Percentiles rank a stretch among this genome's conserved stretches.
These are phyloP conservation scores for Anorthoa munda DNA, from an alignment of 2,888 invertebrate species.

Conservation along the genomic window DNA sequence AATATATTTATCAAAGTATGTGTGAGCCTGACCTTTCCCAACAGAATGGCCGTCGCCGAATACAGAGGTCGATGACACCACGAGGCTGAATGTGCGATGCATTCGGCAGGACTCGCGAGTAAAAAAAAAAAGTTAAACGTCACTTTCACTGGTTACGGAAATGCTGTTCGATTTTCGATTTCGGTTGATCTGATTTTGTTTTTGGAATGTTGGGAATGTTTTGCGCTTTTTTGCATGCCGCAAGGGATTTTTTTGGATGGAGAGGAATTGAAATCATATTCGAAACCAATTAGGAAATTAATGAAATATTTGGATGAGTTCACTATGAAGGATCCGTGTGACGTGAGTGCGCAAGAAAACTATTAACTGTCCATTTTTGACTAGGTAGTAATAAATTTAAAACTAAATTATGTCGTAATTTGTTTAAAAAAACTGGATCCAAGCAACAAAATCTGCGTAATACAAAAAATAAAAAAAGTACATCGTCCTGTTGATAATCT, in stretches of 20 bases:
- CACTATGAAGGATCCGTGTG: not conserved
- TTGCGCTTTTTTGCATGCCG: not conserved
- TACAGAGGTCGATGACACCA: conserved; percentile 84
- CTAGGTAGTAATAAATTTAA: too few relatives aligned
- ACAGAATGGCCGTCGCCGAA: conserved; percentile 86
- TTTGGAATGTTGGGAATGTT: conserved; percentile 1
- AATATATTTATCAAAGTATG: conserved; percentile 64
- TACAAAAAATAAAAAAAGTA: too few relatives aligned
- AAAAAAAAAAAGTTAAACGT: conserved; percentile 76
- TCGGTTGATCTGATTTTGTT: conserved; percentile 38
- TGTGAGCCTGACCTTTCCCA: conserved; percentile 89
- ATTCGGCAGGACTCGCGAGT: conserved; percentile 82
- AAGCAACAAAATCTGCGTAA: too few relatives aligned
- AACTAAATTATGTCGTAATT: too few relatives aligned
- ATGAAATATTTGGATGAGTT: not conserved
- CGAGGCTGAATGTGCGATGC: conserved; percentile 84
- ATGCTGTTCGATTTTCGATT: conserved; percentile 65
- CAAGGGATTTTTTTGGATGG: not conserved
- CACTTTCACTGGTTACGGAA: conserved; percentile 82
- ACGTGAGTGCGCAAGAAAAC: not conserved
- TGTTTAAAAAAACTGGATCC: too few relatives aligned
- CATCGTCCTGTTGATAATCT: too few relatives aligned
- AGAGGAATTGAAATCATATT: not conserved
- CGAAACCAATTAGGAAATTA: not conserved
- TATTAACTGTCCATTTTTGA: not conserved